Evolutionary conservation across 1,140 invertebrate genomes (phyloP).

Genomic region (Streblospio benedicti): DNA sequence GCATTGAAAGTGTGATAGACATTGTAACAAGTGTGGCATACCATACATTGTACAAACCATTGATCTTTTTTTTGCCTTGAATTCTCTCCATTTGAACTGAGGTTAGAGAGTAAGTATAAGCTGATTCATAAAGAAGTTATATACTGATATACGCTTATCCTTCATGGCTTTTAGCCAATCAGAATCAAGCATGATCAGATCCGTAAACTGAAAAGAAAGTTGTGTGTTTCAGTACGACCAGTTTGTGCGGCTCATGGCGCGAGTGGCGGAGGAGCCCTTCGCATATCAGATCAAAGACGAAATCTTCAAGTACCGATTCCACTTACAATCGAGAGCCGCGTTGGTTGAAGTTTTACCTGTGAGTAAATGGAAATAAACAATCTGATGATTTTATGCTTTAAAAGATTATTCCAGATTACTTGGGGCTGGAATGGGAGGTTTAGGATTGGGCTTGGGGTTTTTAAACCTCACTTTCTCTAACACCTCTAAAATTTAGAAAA

Average conservation of each 20-base stretch:
- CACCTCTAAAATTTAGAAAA: no score
- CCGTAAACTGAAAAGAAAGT: no score
- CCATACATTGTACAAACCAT: no score
- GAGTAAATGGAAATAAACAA: slow-evolving; percentile 4
- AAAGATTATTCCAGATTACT: no score
- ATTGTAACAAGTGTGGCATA: no score
- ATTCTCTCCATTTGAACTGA: background rate
- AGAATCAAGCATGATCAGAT: no score
- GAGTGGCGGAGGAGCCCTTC: slow-evolving; percentile 63
- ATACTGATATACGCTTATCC: no score
- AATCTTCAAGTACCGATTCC: slow-evolving; percentile 60
- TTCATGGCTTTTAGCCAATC: background rate
- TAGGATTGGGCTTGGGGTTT: no score
- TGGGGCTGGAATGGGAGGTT: no score
- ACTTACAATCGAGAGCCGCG: slow-evolving; percentile 51
- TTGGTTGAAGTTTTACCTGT: slow-evolving; percentile 41
- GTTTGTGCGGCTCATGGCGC: slow-evolving; percentile 63
- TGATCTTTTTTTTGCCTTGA: background rate
- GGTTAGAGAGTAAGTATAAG: background rate
- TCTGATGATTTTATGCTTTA: background rate
- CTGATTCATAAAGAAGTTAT: no score
- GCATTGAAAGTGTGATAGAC: no score
- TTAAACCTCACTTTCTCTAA: no score
- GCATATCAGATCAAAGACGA: slow-evolving; percentile 56
- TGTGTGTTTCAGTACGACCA: slow-evolving; percentile 56